Percentiles rank a stretch among this genome's conserved stretches.
Evolutionary conservation across 2,888 invertebrate species (phyloP).

Genomic region (Magallana nippona): DNA sequence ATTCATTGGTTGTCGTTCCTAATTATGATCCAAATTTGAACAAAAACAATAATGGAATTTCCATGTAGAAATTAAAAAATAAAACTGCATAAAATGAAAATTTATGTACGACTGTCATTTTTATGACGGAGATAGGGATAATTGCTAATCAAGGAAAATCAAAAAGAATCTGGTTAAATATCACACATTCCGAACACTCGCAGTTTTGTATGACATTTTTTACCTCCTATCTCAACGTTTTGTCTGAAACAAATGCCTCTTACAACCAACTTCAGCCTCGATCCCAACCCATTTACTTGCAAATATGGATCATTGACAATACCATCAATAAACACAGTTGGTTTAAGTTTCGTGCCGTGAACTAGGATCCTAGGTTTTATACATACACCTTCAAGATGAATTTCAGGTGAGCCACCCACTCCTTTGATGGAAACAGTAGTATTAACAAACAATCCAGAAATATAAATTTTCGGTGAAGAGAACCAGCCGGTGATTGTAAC

Average conservation of each 20-base stretch:
- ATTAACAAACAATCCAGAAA: constrained; percentile 30
- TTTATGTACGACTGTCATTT: too few species aligned
- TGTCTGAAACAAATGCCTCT: constrained; percentile 30
- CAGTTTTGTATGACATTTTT: background rate
- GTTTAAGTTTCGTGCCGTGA: constrained; percentile 13
- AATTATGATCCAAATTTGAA: too few species aligned
- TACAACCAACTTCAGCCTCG: constrained; percentile 10
- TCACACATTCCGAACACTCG: constrained; percentile 21
- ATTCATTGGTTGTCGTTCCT: too few species aligned
- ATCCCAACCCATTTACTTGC: constrained; percentile 4
- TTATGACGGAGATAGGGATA: too few species aligned
- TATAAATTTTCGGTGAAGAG: constrained; percentile 15
- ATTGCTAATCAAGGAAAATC: too few species aligned
- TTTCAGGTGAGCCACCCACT: background rate
- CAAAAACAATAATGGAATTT: too few species aligned
- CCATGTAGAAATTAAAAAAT: too few species aligned
- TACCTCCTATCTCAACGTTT: background rate
- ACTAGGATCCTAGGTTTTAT: constrained; percentile 15
- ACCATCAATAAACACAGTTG: constrained; percentile 8
- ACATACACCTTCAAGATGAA: constrained; percentile 24
- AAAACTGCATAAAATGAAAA: too few species aligned
- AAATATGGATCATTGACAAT: constrained; percentile 9
- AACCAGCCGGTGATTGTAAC: background rate
- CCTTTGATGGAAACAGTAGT: background rate
- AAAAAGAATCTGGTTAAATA: background rate